A percentile compares a stretch with the other conserved stretches of the same genome.
Evolutionary conservation across 2,113 vertebrate genomes (phyloP).

Genomic region (Phodopus roborovskii): DNA sequence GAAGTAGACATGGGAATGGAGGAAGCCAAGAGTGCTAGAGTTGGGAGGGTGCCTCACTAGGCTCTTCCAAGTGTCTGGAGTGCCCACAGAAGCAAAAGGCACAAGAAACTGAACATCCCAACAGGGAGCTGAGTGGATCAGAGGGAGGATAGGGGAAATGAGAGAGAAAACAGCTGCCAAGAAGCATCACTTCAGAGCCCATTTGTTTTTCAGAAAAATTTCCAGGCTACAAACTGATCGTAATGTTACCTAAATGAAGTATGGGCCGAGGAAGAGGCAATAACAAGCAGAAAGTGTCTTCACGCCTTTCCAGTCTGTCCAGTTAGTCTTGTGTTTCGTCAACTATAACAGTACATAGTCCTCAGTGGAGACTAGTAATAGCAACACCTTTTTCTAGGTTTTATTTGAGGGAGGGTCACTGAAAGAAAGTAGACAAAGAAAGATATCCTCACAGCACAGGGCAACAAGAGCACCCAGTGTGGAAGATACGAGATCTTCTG

Average conservation of each 20-base stretch:
- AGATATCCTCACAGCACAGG: not conserved
- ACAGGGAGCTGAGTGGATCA: not conserved
- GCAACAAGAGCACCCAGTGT: not conserved
- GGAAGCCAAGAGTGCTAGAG: fast-evolving
- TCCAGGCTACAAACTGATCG: no score
- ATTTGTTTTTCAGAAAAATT: not conserved
- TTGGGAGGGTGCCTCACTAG: no score
- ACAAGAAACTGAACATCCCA: not conserved
- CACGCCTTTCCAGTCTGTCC: not conserved
- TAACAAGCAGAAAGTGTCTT: not conserved
- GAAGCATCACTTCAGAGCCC: not conserved
- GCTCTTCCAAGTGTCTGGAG: not conserved
- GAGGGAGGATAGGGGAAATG: not conserved
- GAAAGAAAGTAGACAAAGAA: not conserved
- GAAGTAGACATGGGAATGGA: fast-evolving
- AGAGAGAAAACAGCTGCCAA: not conserved
- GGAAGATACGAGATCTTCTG: fast-evolving
- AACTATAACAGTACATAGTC: no score
- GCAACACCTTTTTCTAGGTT: fast-evolving
- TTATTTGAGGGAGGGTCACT: not conserved
- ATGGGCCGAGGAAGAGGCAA: not conserved
- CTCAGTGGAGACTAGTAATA: not conserved
- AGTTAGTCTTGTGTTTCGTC: no score
- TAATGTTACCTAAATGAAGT: not conserved
- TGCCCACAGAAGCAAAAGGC: not conserved